These are phyloP conservation scores for Gonioctena quinquepunctata DNA, from an alignment of 1,140 invertebrate species.

Conservation along the genomic window DNA sequence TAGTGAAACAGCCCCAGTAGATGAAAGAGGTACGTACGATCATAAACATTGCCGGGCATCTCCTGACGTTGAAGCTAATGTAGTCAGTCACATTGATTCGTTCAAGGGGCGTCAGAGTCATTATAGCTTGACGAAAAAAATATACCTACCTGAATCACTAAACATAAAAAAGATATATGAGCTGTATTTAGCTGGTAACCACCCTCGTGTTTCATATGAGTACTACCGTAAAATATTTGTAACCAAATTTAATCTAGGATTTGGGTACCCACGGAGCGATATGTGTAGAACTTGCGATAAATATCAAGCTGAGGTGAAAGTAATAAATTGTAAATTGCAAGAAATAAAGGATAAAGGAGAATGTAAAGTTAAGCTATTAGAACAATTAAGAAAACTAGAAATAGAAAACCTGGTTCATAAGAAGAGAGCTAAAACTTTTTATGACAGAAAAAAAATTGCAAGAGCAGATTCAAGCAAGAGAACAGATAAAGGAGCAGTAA, in stretches of 20 bases:
- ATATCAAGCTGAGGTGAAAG: not conserved
- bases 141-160: slow-evolving; percentile 32
- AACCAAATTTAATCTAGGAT: slow-evolving; percentile 27
- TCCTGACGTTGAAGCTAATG: not conserved
- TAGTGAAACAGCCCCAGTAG: not conserved
- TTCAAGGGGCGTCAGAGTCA: not conserved
- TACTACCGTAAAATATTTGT: slow-evolving; percentile 18
- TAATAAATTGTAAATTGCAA: not conserved
- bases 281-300: slow-evolving; percentile 12
- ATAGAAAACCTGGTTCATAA: not conserved
- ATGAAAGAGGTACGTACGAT: not conserved
- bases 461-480: not conserved
- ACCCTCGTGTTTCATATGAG: slow-evolving; percentile 25
- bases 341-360: not conserved
- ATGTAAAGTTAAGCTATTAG: not conserved
- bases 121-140: slow-evolving; percentile 28
- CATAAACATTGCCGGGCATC: not conserved
- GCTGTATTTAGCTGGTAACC: slow-evolving; percentile 12
- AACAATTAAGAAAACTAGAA: not conserved
- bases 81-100: not conserved
- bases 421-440: not conserved
- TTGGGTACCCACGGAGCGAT: slow-evolving; percentile 20
- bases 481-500: not conserved
- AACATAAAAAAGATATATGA: slow-evolving; percentile 28
- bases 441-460: not conserved